These are phyloP conservation scores for Oenanthe melanoleuca DNA, from an alignment of 2,113 vertebrate genomes.

Conservation along the genomic window DNA sequence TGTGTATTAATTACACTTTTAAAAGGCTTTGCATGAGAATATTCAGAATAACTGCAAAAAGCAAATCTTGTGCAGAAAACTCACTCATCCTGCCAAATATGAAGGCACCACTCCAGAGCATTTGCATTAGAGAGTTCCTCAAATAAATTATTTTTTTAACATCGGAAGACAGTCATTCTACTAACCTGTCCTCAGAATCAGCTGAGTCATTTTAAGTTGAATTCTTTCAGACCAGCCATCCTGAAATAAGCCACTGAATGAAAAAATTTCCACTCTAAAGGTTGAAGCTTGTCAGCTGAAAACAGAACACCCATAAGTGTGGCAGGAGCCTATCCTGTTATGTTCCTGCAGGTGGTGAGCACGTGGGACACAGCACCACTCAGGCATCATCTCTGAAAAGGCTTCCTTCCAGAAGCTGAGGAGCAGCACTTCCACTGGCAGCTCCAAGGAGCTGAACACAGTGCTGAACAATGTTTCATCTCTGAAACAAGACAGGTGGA, in stretches of 20 bases:
- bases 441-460: not conserved
- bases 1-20: not conserved
- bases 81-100: not conserved
- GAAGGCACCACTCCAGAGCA: conserved; percentile 4
- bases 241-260: conserved; percentile 14
- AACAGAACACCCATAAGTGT: fast-evolving
- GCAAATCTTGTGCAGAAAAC: not conserved
- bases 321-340: not conserved
- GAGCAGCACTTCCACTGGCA: not conserved
- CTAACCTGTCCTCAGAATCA: not conserved
- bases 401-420: not conserved
- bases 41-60: not conserved
- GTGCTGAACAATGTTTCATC: too few species aligned
- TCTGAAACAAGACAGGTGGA: not conserved
- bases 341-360: not conserved
- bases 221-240: not conserved
- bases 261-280: not conserved
- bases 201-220: conserved; percentile 15
- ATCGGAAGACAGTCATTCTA: not conserved
- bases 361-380: not conserved
- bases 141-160: not conserved
- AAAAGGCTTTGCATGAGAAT: not conserved
- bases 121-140: not conserved
- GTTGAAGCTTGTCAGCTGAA: not conserved
- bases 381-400: not conserved